These are phyloP conservation scores for Ochropleura plecta DNA, from an alignment of 2,888 invertebrate species.

Conservation along the genomic window DNA sequence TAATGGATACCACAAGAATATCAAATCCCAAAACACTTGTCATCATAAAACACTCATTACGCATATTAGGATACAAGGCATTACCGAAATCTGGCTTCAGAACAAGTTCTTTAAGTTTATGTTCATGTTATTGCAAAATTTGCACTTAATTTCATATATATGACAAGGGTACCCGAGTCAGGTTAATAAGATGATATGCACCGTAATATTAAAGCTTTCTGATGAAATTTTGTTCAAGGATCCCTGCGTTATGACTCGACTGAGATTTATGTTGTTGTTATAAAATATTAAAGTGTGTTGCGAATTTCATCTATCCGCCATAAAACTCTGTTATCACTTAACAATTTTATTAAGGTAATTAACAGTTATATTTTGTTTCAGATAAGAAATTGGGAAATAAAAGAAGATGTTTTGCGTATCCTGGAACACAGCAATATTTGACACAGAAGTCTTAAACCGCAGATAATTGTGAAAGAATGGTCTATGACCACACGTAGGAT, in stretches of 20 bases:
- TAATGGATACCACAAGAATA: constrained; percentile 34
- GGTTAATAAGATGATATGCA: constrained; percentile 1
- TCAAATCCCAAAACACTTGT: constrained; percentile 34
- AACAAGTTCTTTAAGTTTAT: constrained; percentile 22
- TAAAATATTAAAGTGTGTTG: neutral
- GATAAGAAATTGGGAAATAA: constrained; percentile 61
- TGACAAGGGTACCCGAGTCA: neutral
- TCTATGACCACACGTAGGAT: constrained; percentile 79
- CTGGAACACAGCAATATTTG: constrained; percentile 66
- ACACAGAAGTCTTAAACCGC: constrained; percentile 75
- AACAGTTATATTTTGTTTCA: constrained; percentile 76
- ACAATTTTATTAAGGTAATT: too few species aligned
- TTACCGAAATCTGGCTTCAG: constrained; percentile 22
- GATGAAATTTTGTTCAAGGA: constrained; percentile 5
- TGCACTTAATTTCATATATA: constrained; percentile 9
- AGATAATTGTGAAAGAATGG: constrained; percentile 80
- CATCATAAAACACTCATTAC: constrained; percentile 31
- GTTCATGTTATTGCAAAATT: constrained; percentile 5
- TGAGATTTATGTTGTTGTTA: neutral
- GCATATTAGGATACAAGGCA: constrained; percentile 17
- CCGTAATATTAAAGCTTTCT: neutral
- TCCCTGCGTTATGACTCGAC: neutral
- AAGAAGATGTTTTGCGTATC: constrained; percentile 73
- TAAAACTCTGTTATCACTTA: constrained; percentile 8
- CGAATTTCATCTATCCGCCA: neutral